These are phyloP conservation scores for Prionace glauca DNA, from an alignment of 2,797 vertebrate species.

Conservation along the genomic window DNA sequence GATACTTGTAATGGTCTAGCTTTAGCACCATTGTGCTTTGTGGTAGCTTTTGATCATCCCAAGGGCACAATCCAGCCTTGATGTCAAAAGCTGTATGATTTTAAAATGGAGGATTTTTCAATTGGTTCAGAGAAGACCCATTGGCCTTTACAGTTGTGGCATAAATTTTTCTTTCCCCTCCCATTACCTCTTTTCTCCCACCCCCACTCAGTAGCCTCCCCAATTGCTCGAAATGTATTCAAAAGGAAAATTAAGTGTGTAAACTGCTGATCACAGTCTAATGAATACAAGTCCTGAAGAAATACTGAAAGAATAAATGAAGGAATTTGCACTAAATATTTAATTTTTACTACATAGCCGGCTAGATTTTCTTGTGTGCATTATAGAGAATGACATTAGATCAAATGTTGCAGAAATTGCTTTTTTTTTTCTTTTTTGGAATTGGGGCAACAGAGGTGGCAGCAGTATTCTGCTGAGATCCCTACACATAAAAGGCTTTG, in stretches of 20 bases:
- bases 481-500: not conserved
- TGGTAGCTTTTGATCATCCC: not conserved
- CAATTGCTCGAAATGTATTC: not conserved
- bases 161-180: not conserved
- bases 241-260: not conserved
- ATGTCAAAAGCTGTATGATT: not conserved
- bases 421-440: not conserved
- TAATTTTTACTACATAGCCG: not conserved
- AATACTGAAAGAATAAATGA: not conserved
- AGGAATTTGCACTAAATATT: not conserved
- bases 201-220: not conserved
- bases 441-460: not conserved
- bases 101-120: conserved; percentile 10
- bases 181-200: no score
- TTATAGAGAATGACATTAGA: not conserved
- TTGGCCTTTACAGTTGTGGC: not conserved
- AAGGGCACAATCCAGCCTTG: not conserved
- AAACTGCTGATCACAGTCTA: not conserved
- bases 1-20: not conserved
- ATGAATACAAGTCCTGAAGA: not conserved
- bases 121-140: not conserved
- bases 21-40: conserved; percentile 19
- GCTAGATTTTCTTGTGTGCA: not conserved
- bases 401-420: not conserved
- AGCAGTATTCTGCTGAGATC: not conserved